Evolutionary conservation across 2,888 invertebrate genomes (phyloP).

Genomic region (Oithona nana): DNA sequence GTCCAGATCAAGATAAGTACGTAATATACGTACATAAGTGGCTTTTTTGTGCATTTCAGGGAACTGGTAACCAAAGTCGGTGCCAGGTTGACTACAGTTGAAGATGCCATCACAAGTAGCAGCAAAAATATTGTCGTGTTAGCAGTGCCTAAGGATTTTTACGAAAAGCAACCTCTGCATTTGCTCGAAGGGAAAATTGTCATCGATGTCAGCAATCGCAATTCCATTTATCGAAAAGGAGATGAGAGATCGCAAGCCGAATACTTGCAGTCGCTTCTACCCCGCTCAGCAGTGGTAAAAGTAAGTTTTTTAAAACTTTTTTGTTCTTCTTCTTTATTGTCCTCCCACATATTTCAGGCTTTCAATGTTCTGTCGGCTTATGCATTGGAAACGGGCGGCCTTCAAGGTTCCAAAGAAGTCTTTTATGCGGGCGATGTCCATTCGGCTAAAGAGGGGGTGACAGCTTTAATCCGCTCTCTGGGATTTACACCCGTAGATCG

Average conservation of each 20-base stretch:
- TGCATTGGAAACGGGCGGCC: slow-evolving; percentile 21
- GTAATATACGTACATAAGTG: too few relatives aligned
- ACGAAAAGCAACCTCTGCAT: not conserved
- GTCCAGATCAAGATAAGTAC: not conserved
- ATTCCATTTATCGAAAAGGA: not conserved
- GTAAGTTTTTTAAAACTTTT: too few relatives aligned
- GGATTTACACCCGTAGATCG: slow-evolving; percentile 19
- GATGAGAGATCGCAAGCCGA: slow-evolving; percentile 20
- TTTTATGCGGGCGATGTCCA: slow-evolving; percentile 19
- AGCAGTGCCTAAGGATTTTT: not conserved
- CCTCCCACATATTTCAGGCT: too few relatives aligned
- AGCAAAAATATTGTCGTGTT: not conserved
- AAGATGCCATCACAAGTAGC: not conserved
- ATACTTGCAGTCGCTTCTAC: slow-evolving; percentile 20
- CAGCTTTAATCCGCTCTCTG: slow-evolving; percentile 18
- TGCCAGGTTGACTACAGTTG: not conserved
- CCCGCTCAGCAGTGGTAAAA: slow-evolving; percentile 20
- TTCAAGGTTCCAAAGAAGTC: slow-evolving; percentile 22
- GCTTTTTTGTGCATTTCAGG: not conserved
- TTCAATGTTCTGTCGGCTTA: slow-evolving; percentile 22
- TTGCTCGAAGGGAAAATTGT: not conserved
- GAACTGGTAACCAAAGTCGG: not conserved
- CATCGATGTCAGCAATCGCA: slow-evolving; percentile 8
- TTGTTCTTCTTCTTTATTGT: too few relatives aligned
- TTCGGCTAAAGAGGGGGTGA: slow-evolving; percentile 17